Base-by-base conservation (phyloP, 2,888 invertebrate species). In the Drosophila monieri region DNA sequence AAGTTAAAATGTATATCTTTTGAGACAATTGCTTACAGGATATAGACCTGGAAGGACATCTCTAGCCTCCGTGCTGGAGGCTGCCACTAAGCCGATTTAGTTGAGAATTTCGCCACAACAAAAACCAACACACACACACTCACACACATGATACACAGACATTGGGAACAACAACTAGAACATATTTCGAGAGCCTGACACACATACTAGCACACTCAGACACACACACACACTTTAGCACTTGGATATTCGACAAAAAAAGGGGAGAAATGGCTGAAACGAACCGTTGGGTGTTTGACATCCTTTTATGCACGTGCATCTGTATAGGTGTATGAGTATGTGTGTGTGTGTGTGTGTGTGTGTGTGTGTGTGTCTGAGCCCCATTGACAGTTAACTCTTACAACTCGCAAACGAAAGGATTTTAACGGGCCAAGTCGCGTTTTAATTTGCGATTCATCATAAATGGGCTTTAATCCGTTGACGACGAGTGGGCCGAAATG, bases 81-180 rank as follows among this genome's bases (percentile, higher is more conserved):
- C n/a, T 23, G 14, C 53, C 64, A 39, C 70, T 80, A 83, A 80
- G 71, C 78, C 58, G 83, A 78, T 75, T 80, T 75, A 54, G 62
- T 59, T 77, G 53, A 65, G 59, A 52, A 66, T 57, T 52, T 46
- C 43, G 53, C 53, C 44, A 46, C 48, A 66, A 48, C 53, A 65
- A 49, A 39, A 54, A 54, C 15, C 48, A 14, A 32, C 10, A 39
- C 15, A 55, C 32, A 32, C 32, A 18, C 18, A 18, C 18, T 1
- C 18, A 18, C 18, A 18, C 18, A 18, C 18, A 18, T 18, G 18
- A 32, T 3, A 32, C 32, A 32, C 3, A n/a, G 14, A 32, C 10
- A 39, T 12, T 47, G 47, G 15, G 6, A 52, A 58, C 47, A 39
- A 60, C 60, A 51, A 60, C 44, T 37, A 35, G 30, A 54, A 35